Percentiles rank a stretch among this genome's conserved stretches.
Conservation (phyloP, 2,888 invertebrate genomes). For the Acanthacorydalis orientalis region DNA sequence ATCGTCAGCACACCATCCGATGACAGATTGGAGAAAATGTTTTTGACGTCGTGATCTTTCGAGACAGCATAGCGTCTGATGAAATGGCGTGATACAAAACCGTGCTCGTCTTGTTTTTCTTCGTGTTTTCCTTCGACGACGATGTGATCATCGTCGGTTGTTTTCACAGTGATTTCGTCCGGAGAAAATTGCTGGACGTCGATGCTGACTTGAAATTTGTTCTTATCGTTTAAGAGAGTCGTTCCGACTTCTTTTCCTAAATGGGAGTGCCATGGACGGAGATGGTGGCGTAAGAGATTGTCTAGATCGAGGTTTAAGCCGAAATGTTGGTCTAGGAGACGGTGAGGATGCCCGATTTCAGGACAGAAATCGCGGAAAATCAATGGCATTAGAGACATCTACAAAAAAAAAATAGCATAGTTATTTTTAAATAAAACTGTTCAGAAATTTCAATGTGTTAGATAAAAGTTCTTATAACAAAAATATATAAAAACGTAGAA, state of each 20-base stretch:
- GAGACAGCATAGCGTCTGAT: constrained; percentile 29
- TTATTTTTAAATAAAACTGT: too few relatives aligned
- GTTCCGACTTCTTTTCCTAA: constrained; percentile 37
- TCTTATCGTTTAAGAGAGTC: constrained; percentile 38
- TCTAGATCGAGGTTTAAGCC: constrained; percentile 23
- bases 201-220: constrained; percentile 51
- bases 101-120: constrained; percentile 30
- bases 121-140: constrained; percentile 32
- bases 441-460: too few relatives aligned
- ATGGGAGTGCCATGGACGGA: constrained; percentile 46
- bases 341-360: constrained; percentile 45
- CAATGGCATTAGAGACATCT: constrained; percentile 72
- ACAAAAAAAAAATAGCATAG: background rate
- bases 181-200: constrained; percentile 52
- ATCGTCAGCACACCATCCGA: constrained; percentile 30
- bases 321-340: constrained; percentile 68
- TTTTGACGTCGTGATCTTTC: constrained; percentile 24
- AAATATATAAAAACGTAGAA: too few relatives aligned
- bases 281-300: constrained; percentile 26
- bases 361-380: constrained; percentile 70
- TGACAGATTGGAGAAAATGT: constrained; percentile 27
- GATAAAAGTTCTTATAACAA: too few relatives aligned
- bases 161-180: constrained; percentile 30
- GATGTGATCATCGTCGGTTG: constrained; percentile 24
- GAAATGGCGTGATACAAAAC: constrained; percentile 30